Conservation (phyloP, 2,113 vertebrate genomes). For the Acrocephalus kingi region DNA sequence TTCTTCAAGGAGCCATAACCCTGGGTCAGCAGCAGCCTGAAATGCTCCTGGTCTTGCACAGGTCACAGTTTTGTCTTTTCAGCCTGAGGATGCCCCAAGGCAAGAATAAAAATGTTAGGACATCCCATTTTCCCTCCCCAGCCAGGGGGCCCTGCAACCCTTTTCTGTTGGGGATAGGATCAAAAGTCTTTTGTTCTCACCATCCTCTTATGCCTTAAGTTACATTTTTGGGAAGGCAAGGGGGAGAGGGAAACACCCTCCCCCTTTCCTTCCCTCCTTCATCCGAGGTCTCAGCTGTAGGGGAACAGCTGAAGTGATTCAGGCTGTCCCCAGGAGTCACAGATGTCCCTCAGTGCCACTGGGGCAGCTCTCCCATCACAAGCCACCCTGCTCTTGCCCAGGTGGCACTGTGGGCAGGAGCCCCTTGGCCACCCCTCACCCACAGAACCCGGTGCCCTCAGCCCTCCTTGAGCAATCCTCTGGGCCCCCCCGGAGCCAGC, state of each 20-base stretch:
- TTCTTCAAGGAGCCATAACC: background rate
- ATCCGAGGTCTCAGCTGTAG: background rate
- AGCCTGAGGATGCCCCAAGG: background rate
- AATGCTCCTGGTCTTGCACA: background rate
- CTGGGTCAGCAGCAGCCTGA: background rate
- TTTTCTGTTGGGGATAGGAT: background rate
- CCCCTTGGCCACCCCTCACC: rapidly evolving
- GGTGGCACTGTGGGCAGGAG: rapidly evolving
- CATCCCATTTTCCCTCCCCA: background rate
- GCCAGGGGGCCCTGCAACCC: background rate
- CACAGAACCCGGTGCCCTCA: background rate
- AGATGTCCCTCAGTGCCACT: background rate
- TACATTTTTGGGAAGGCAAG: background rate
- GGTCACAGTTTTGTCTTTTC: background rate
- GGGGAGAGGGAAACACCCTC: background rate
- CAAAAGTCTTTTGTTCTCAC: background rate
- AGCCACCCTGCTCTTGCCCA: background rate
- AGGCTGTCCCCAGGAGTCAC: background rate
- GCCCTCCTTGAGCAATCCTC: background rate
- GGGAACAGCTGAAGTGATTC: background rate
- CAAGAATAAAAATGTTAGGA: background rate
- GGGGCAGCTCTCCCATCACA: background rate
- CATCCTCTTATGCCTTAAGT: background rate
- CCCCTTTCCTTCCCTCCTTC: background rate
- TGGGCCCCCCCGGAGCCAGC: background rate